A percentile compares a stretch with the other conserved stretches of the same genome.
phyloP scores from a whole-genome alignment of 2,888 invertebrate species.

The Nomada fucata region DNA sequence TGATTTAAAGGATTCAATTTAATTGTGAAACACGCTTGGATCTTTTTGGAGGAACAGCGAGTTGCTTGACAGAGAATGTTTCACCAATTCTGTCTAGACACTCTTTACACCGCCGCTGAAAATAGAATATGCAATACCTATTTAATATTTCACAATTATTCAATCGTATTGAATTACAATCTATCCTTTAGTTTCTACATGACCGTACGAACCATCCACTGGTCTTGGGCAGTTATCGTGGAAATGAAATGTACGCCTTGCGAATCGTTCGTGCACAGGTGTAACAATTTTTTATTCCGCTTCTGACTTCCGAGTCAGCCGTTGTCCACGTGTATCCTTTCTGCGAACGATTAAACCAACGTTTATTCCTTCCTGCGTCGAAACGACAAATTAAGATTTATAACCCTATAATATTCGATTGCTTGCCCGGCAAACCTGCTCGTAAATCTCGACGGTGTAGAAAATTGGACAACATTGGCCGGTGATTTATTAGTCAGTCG shows the following conservation, averaged over 20 bases:
- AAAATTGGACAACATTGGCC: constrained; percentile 63
- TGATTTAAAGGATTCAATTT: no score
- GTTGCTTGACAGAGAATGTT: no score
- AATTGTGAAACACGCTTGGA: no score
- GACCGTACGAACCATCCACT: no score
- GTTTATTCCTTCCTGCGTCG: constrained; percentile 19
- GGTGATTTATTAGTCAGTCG: constrained; percentile 65
- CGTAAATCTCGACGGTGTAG: constrained; percentile 60
- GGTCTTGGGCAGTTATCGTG: background rate
- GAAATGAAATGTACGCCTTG: background rate
- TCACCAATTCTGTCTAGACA: no score
- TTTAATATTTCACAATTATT: no score
- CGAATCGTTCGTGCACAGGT: background rate
- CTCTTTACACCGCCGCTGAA: no score
- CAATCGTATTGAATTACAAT: no score
- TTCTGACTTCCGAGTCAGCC: background rate
- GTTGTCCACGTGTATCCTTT: background rate
- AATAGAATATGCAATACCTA: no score
- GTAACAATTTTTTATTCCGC: background rate
- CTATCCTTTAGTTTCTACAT: no score
- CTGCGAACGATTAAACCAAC: constrained; percentile 34
- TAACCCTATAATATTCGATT: constrained; percentile 60
- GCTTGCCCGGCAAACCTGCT: constrained; percentile 36
- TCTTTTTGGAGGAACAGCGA: no score
- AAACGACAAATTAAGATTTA: constrained; percentile 63